phyloP scores from a whole-genome alignment of 2,113 vertebrate species.

The Mugil cephalus region DNA sequence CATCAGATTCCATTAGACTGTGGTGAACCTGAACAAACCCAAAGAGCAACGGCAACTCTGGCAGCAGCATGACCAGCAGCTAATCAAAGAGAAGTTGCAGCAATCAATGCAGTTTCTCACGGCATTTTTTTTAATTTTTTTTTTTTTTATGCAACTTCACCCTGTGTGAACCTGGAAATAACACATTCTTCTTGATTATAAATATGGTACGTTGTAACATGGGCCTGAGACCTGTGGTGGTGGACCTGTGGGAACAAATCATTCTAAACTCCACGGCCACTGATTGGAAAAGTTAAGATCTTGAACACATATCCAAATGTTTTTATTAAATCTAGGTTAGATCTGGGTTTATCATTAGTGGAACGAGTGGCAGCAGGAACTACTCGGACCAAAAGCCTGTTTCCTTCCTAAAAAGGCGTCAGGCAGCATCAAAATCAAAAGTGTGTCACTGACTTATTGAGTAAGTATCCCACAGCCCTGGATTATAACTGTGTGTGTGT shows the following conservation, averaged over 20 bases:
- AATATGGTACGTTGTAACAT: background rate
- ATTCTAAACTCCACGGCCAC: background rate
- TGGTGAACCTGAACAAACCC: background rate
- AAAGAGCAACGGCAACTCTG: background rate
- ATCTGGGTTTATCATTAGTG: too few relatives aligned
- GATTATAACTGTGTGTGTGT: constrained; percentile 43
- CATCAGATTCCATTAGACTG: background rate
- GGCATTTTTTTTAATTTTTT: background rate
- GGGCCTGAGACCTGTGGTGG: background rate
- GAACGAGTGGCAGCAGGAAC: background rate
- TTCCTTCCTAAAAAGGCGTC: constrained; percentile 34
- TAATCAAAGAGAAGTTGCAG: background rate
- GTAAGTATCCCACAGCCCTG: constrained; percentile 36
- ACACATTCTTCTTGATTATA: too few relatives aligned
- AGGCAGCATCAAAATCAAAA: constrained; percentile 24
- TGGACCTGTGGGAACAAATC: too few relatives aligned
- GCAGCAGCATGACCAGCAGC: background rate
- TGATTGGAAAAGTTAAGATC: background rate
- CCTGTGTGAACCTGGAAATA: constrained; percentile 1
- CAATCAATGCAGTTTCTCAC: background rate
- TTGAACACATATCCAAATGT: background rate
- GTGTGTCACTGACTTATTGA: constrained; percentile 52
- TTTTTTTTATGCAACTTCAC: background rate
- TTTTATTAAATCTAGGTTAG: background rate
- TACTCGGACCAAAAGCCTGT: constrained; percentile 17